phyloP scores from a whole-genome alignment of 2,797 vertebrate species.

The Halcyon badia region DNA sequence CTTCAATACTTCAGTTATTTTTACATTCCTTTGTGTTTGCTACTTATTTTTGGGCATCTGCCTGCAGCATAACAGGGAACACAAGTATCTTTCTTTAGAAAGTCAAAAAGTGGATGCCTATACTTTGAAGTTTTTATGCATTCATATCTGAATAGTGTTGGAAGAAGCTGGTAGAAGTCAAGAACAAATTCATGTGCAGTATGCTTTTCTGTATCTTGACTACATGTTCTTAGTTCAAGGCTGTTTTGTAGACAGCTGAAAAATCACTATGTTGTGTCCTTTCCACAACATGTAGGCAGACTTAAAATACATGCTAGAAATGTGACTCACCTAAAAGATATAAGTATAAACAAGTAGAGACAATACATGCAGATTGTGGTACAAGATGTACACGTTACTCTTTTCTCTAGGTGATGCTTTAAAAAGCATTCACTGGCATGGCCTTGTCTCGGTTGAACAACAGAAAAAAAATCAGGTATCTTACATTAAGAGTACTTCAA shows the following conservation, averaged over 20 bases:
- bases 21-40: background rate
- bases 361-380: background rate
- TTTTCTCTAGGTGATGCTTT: background rate
- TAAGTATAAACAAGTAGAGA: background rate
- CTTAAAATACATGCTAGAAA: background rate
- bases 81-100: background rate
- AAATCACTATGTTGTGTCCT: background rate
- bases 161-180: background rate
- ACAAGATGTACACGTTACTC: background rate
- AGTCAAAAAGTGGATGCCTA: background rate
- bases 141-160: background rate
- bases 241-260: background rate
- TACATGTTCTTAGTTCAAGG: background rate
- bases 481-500: slow-evolving; percentile 18
- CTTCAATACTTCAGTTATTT: background rate
- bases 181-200: background rate
- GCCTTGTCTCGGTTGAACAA: background rate
- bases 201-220: background rate
- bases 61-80: background rate
- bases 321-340: background rate
- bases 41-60: too few species aligned
- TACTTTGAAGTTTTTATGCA: background rate
- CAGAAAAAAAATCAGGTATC: background rate
- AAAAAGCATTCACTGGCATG: background rate
- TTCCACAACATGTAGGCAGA: background rate